A percentile compares a stretch with the other conserved stretches of the same genome.
Conservation (phyloP, 2,888 invertebrate species). For the Dynastes grantii region DNA sequence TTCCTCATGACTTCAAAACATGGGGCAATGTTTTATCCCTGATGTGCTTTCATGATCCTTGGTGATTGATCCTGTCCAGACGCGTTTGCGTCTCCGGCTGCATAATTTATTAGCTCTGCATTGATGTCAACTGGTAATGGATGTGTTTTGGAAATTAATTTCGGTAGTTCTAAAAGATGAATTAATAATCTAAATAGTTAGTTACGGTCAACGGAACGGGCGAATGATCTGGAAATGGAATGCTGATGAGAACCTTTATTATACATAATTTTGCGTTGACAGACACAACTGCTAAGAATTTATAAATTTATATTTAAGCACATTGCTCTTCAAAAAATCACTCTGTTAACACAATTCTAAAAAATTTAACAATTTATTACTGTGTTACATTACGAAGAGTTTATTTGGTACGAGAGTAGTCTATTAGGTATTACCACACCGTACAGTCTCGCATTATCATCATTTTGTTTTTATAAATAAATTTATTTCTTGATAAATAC, state of each 20-base stretch:
- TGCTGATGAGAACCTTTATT: conserved; percentile 49
- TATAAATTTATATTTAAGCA: too few species aligned
- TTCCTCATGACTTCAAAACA: conserved; percentile 57
- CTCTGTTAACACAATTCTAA: too few species aligned
- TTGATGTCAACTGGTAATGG: conserved; percentile 65
- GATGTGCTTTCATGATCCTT: conserved; percentile 57
- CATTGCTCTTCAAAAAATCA: too few species aligned
- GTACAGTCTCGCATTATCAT: too few species aligned
- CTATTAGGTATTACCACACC: too few species aligned
- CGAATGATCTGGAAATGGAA: conserved; percentile 58
- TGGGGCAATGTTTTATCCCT: conserved; percentile 57
- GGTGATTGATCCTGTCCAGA: conserved; percentile 61
- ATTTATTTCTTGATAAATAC: too few species aligned
- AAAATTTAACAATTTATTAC: too few species aligned
- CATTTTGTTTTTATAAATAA: too few species aligned
- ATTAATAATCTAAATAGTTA: conserved; percentile 62
- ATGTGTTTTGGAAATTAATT: conserved; percentile 67
- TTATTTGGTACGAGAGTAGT: too few species aligned
- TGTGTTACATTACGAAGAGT: too few species aligned
- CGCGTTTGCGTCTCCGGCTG: conserved; percentile 57
- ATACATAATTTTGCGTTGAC: background rate
- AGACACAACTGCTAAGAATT: background rate
- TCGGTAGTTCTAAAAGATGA: conserved; percentile 66
- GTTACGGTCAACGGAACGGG: conserved; percentile 52
- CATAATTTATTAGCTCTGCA: conserved; percentile 62